Base-by-base conservation (phyloP, 2,888 invertebrate species). In the Hydraecia micacea region DNA sequence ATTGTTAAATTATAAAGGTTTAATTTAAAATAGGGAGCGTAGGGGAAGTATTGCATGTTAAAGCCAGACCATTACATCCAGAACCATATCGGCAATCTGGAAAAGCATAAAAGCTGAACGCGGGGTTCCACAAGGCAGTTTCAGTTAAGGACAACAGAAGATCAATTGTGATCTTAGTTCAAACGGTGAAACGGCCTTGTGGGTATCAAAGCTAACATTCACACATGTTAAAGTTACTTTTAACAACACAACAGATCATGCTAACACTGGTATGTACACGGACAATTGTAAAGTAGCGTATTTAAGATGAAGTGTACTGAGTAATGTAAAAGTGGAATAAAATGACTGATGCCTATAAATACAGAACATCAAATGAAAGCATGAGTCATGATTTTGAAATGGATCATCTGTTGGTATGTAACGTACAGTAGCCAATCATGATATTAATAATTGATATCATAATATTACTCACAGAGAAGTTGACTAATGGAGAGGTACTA, bases 301-400 rank as follows among this genome's bases (percentile, higher is more conserved):
- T 70, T 8, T 52, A 39, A 70, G 32, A 75, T 63, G 55, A 60
- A 72, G 71, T 77, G 80, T 73, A 58, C 2, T 52, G 32, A 52
- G 18, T 42, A 62, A 67, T 60, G 62, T 63, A 32, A 74, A 75
- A 77, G 69, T 79, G 67, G 62, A 36, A 65, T 49, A 58, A 77
- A 80, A 79, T 69, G 79, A 67, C 69, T 79, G 78, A 86, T 81
- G 77, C 69, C 55, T 80, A 66, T 65, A 69, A 46, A 52, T 69
- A 39, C 9, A 36, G 36, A 72, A 75, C 11, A 55, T 36, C 3
- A 62, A 60, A 58, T 4, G 62, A 74, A 81, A 68, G 52, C 65
- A 15, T 36, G 65, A 55, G 15, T 52, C 7, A 66, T 68, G 7
- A 46, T 65, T 77, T 62, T 46, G 0, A 74, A 52, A 52, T 63